Percentiles rank a stretch among this genome's conserved stretches.
phyloP scores from a whole-genome alignment of 1,140 invertebrate genomes.

The Pseudobourletiella spinata region DNA sequence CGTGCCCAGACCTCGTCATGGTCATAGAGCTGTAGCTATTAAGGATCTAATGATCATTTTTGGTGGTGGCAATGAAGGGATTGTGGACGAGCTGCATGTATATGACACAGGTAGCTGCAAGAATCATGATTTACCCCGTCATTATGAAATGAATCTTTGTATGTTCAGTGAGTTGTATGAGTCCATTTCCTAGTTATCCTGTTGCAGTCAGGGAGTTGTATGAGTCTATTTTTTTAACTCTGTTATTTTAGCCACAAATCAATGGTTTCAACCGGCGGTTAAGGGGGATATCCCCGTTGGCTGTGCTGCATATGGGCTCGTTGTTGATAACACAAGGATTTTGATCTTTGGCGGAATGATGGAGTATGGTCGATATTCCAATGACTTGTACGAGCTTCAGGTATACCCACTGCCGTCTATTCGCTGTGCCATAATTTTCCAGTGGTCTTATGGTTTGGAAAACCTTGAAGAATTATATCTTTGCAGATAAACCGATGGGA shows the following conservation, averaged over 20 bases:
- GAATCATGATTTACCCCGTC: background rate
- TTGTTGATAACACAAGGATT: constrained; percentile 88
- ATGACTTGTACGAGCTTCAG: constrained; percentile 94
- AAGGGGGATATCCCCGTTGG: constrained; percentile 97
- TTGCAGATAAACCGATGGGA: constrained; percentile 83
- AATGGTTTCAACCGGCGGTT: constrained; percentile 95
- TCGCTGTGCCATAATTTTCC: background rate
- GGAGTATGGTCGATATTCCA: constrained; percentile 98
- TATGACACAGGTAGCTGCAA: constrained; percentile 78
- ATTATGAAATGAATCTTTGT: background rate
- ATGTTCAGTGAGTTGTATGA: background rate
- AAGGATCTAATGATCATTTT: constrained; percentile 99
- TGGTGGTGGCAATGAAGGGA: constrained; percentile 99
- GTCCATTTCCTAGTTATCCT: background rate
- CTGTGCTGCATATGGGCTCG: constrained; percentile 94
- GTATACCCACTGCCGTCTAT: too few relatives aligned
- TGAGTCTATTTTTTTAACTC: background rate
- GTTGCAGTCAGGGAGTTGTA: background rate
- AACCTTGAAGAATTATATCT: background rate
- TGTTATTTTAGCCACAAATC: constrained; percentile 65
- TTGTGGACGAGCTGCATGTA: constrained; percentile 97
- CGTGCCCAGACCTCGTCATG: constrained; percentile 60
- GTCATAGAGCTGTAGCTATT: constrained; percentile 93
- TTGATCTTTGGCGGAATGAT: constrained; percentile 99
- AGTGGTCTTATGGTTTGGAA: background rate